Evolutionary conservation across 2,113 vertebrate species (phyloP).

Genomic region (Mustelus asterias): DNA sequence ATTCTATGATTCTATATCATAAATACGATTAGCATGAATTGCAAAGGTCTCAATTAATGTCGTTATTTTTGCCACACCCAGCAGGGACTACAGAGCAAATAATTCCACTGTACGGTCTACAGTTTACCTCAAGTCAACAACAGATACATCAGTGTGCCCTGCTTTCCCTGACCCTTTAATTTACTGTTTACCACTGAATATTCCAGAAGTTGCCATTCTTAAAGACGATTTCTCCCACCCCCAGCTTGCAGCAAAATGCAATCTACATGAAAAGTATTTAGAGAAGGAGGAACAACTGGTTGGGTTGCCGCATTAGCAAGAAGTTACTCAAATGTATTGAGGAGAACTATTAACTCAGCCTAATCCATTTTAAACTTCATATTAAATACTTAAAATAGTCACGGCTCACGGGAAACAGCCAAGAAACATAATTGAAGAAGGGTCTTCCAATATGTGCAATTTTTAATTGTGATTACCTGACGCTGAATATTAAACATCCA

Average conservation of each 20-base stretch:
- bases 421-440: not conserved
- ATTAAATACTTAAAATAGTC: not conserved
- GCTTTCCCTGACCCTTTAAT: not conserved
- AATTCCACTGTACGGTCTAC: too few relatives aligned
- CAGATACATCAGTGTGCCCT: not conserved
- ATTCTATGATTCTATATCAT: not conserved
- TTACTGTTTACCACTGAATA: not conserved
- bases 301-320: not conserved
- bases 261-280: not conserved
- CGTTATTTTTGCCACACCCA: not conserved
- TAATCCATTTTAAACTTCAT: not conserved
- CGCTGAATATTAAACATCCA: not conserved
- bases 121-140: not conserved
- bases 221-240: not conserved
- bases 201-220: not conserved
- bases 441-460: not conserved
- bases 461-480: not conserved
- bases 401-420: not conserved
- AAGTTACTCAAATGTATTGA: not conserved
- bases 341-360: not conserved
- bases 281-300: not conserved
- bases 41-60: not conserved
- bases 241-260: not conserved
- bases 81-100: not conserved
- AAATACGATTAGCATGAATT: not conserved